Conservation (phyloP, 2,888 invertebrate genomes). For the Biston stratarius region DNA sequence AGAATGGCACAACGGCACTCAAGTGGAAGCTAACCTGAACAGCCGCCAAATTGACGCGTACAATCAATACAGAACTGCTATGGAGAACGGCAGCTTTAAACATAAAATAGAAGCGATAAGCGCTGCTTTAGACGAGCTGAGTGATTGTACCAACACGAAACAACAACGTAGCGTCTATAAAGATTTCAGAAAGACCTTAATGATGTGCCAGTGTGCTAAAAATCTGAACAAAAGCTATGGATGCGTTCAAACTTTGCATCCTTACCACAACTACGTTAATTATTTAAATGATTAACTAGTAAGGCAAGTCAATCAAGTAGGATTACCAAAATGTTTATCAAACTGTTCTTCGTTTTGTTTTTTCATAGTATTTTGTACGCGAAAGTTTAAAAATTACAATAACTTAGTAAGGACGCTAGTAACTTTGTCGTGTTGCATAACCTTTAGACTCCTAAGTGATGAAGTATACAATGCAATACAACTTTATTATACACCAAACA, state of each 20-base stretch:
- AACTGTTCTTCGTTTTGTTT: too few species aligned
- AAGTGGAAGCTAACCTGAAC: background rate
- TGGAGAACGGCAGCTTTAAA: background rate
- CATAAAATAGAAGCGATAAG: background rate
- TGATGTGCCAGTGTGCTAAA: background rate
- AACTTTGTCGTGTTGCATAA: too few species aligned
- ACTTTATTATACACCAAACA: too few species aligned
- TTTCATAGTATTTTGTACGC: too few species aligned
- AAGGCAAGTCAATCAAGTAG: too few species aligned
- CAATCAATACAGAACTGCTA: background rate
- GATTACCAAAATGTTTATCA: too few species aligned
- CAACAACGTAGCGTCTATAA: background rate
- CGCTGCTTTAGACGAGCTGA: background rate
- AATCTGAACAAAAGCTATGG: background rate
- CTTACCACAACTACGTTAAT: background rate
- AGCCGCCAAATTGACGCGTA: background rate
- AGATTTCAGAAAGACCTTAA: background rate
- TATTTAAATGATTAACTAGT: too few species aligned
- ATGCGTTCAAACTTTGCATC: background rate
- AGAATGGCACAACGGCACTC: slow-evolving; percentile 15
- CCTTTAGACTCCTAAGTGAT: too few species aligned
- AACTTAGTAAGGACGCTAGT: too few species aligned
- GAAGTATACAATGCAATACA: too few species aligned
- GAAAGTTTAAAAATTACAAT: too few species aligned
- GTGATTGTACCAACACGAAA: background rate